phyloP scores from a whole-genome alignment of 2,888 invertebrate species.

The Leucophenga maculata region DNA sequence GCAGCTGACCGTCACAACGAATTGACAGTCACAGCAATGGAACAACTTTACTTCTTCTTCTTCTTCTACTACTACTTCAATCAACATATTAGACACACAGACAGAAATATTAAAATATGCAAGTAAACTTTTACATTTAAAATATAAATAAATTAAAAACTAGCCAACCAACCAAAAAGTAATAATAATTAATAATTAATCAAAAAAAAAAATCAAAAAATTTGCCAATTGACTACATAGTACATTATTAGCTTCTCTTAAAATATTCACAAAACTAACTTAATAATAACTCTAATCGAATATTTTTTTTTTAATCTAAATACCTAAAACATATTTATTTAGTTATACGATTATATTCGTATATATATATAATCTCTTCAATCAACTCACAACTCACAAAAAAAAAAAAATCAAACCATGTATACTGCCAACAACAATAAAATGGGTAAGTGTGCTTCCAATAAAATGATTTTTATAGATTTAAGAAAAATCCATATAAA shows the following conservation, averaged over 20 bases:
- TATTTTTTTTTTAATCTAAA: background rate
- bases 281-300: background rate
- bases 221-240: conserved; percentile 15
- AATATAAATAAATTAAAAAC: too few relatives aligned
- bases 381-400: too few relatives aligned
- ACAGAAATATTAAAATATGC: too few relatives aligned
- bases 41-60: background rate
- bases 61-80: background rate
- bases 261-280: background rate
- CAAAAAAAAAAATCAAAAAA: background rate
- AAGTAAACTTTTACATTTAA: too few relatives aligned
- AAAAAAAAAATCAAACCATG: conserved; percentile 9
- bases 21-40: conserved; percentile 6
- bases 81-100: background rate
- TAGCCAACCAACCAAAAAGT: too few relatives aligned
- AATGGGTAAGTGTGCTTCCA: conserved; percentile 10
- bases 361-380: conserved; percentile 5
- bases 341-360: background rate
- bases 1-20: background rate
- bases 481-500: background rate
- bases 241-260: conserved; percentile 7
- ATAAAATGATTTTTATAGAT: background rate
- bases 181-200: too few relatives aligned
- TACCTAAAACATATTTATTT: background rate
- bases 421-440: conserved; percentile 12